Percentiles rank a stretch among this genome's conserved stretches.
These are phyloP conservation scores for Coregonus ussuriensis DNA, from an alignment of 2,797 vertebrate genomes.

Conservation along the genomic window DNA sequence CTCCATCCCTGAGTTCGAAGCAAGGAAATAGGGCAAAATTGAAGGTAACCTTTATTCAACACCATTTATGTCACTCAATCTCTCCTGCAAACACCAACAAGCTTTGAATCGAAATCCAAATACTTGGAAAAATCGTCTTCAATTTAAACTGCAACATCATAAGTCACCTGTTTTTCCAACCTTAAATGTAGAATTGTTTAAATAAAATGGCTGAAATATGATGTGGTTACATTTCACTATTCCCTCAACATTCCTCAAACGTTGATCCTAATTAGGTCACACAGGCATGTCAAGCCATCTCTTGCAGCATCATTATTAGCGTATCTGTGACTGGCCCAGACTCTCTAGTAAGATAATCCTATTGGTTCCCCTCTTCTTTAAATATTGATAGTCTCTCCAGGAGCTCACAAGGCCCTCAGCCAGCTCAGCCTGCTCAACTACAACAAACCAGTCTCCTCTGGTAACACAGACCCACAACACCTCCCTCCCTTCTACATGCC, in stretches of 20 bases:
- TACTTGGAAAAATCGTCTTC: too few species aligned
- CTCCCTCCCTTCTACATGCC: neutral
- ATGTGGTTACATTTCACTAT: neutral
- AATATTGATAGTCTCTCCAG: slow-evolving; percentile 49
- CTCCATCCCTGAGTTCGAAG: neutral
- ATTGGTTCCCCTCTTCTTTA: slow-evolving; percentile 36
- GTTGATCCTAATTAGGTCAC: neutral
- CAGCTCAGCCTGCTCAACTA: neutral
- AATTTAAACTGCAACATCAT: too few species aligned
- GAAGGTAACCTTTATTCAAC: too few species aligned
- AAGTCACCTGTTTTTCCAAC: slow-evolving; percentile 15
- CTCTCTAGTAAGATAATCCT: slow-evolving; percentile 38
- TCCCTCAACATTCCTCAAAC: neutral
- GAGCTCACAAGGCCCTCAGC: slow-evolving; percentile 28
- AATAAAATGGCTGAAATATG: neutral
- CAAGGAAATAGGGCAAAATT: neutral
- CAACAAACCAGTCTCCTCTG: neutral
- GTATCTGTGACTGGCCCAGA: slow-evolving; percentile 10
- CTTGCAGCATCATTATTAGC: neutral
- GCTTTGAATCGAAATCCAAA: too few species aligned
- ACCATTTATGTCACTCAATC: neutral
- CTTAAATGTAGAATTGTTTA: neutral
- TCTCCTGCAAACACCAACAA: too few species aligned
- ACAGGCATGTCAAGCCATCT: slow-evolving; percentile 1
- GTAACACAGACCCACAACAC: neutral